phyloP scores from a whole-genome alignment of 2,888 invertebrate species.

The Congeria kusceri region DNA sequence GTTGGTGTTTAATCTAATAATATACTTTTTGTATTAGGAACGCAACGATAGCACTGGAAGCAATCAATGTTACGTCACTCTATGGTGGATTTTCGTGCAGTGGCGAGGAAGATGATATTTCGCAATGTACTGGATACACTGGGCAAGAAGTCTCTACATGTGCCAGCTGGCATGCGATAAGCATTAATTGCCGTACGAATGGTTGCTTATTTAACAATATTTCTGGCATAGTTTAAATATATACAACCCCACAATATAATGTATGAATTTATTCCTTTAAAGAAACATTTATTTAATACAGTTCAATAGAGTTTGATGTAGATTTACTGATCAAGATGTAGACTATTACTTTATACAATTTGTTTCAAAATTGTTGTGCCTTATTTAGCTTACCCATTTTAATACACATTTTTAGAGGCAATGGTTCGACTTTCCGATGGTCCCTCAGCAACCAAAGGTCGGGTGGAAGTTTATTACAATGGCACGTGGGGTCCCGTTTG shows the following conservation, averaged over 20 bases:
- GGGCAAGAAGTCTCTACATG: background rate
- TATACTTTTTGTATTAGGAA: background rate
- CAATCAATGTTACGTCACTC: background rate
- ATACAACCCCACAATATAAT: no score
- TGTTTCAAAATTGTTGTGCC: no score
- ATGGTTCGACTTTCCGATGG: slow-evolving; percentile 13
- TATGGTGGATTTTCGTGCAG: background rate
- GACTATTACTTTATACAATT: no score
- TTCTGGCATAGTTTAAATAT: no score
- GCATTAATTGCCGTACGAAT: background rate
- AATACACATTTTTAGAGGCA: background rate
- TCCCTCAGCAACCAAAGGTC: background rate
- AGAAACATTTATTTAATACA: no score
- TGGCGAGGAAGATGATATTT: background rate
- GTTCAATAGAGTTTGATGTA: no score
- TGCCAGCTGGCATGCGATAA: background rate
- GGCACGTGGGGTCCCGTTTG: no score
- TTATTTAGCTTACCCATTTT: no score
- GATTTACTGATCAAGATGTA: no score
- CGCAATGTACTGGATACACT: background rate
- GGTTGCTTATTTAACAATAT: no score
- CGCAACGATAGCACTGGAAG: background rate
- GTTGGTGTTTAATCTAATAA: no score
- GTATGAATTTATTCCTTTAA: no score
- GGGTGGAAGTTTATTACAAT: slow-evolving; percentile 20